These are phyloP conservation scores for Mellivora capensis DNA, from an alignment of 2,113 vertebrate species.

Conservation along the genomic window DNA sequence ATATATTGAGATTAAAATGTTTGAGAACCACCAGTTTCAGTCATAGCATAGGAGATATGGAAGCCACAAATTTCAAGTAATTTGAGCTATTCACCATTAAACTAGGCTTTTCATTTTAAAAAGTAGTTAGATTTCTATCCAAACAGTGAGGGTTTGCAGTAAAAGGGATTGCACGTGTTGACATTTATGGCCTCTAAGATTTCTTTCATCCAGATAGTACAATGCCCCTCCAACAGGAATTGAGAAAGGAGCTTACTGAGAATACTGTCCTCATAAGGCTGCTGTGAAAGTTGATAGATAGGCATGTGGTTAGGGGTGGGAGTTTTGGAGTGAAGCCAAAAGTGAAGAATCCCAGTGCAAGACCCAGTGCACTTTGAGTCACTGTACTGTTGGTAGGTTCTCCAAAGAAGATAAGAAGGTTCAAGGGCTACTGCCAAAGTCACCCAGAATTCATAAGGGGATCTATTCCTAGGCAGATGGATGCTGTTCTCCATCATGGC, in stretches of 20 bases:
- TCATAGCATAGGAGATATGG: neutral
- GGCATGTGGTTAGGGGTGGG: neutral
- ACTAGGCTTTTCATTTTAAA: neutral
- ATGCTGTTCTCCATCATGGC: neutral
- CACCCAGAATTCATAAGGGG: neutral
- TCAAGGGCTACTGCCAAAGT: neutral
- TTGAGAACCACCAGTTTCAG: neutral
- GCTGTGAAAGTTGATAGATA: neutral
- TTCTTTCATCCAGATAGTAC: neutral
- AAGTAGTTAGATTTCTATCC: neutral
- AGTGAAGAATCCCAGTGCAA: neutral
- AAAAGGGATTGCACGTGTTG: neutral
- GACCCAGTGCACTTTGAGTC: accelerated
- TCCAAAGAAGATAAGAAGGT: neutral
- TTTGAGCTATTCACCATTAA: neutral
- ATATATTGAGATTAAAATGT: neutral
- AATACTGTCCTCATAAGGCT: neutral
- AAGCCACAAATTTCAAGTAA: neutral
- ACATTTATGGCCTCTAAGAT: too few species aligned
- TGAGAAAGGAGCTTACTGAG: neutral
- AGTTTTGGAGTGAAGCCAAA: neutral
- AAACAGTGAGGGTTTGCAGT: neutral
- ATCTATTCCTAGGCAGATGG: neutral
- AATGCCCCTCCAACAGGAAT: neutral
- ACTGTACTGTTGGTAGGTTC: neutral